A percentile compares a stretch with the other conserved stretches of the same genome.
Evolutionary conservation across 2,113 vertebrate species (phyloP).

Genomic region (Cromileptes altivelis): DNA sequence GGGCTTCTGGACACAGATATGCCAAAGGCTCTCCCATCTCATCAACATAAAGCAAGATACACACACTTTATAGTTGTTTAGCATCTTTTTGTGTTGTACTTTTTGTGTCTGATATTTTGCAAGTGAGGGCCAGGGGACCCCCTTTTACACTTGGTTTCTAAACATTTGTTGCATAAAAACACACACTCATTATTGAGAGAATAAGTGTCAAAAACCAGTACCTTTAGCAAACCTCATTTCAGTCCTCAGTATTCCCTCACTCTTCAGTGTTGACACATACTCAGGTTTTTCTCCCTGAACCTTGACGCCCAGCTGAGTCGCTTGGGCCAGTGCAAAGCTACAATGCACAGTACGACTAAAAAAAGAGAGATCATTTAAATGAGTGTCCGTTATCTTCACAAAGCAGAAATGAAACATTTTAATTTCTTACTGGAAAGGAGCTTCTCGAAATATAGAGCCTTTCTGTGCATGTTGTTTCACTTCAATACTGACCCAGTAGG

Average conservation of each 20-base stretch:
- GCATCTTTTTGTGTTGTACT: too few relatives aligned
- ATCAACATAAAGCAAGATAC: too few relatives aligned
- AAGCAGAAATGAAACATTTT: neutral
- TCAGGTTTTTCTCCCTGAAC: conserved; percentile 2
- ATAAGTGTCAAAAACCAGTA: conserved; percentile 18
- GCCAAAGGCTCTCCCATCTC: too few relatives aligned
- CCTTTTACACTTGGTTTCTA: neutral
- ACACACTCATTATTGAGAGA: neutral
- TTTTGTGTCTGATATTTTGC: too few relatives aligned
- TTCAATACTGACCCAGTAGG: conserved; percentile 63
- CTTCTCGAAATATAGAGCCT: conserved; percentile 42
- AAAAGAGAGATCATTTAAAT: neutral
- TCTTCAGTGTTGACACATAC: conserved; percentile 26
- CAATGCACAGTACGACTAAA: conserved; percentile 64
- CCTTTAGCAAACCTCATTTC: conserved; percentile 78
- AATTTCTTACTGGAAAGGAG: conserved; percentile 59
- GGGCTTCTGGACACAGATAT: too few relatives aligned
- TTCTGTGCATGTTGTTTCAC: conserved; percentile 24
- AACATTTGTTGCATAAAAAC: neutral
- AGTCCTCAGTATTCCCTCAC: conserved; percentile 53
- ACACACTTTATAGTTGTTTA: too few relatives aligned
- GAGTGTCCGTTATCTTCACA: neutral
- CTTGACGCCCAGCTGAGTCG: conserved; percentile 15
- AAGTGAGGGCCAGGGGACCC: too few relatives aligned
- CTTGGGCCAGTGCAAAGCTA: conserved; percentile 53